Evolutionary conservation across 2,888 invertebrate genomes (phyloP).

Genomic region (Drepanosiphum platanoidis): DNA sequence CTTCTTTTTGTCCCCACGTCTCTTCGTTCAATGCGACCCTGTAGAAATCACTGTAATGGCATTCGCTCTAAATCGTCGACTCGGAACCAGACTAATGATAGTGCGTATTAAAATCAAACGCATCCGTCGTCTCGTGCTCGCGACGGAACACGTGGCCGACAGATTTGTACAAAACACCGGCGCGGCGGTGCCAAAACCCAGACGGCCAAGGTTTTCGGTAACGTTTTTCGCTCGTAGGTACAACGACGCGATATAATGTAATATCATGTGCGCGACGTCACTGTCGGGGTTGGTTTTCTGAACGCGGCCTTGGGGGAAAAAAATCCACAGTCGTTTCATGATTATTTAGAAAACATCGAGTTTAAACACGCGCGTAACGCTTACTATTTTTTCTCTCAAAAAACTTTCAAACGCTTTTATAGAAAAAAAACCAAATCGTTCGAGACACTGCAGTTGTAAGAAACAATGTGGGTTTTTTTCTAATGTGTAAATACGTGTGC

Average conservation of each 20-base stretch:
- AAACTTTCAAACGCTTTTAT: too few species aligned
- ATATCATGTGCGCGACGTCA: too few species aligned
- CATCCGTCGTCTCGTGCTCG: conserved; percentile 44
- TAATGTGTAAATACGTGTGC: too few species aligned
- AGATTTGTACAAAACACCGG: conserved; percentile 8
- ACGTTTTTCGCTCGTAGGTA: not conserved
- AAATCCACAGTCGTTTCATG: too few species aligned
- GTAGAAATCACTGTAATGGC: conserved; percentile 44
- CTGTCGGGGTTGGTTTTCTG: too few species aligned
- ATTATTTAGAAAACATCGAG: too few species aligned
- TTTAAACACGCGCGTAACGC: too few species aligned
- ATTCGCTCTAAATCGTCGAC: conserved; percentile 28
- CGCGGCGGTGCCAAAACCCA: conserved; percentile 37
- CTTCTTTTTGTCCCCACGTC: too few species aligned
- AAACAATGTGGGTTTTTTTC: too few species aligned
- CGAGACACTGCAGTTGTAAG: too few species aligned
- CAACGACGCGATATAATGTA: not conserved
- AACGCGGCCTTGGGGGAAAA: not conserved
- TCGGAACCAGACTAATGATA: conserved; percentile 52
- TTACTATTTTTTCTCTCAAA: too few species aligned
- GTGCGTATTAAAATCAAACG: conserved; percentile 38
- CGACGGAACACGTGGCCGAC: conserved; percentile 49
- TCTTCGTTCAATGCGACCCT: not conserved
- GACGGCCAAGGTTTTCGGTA: conserved; percentile 34
- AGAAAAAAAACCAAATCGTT: too few species aligned